Percentiles rank a stretch among this genome's conserved stretches.
Conservation (phyloP, 1,140 invertebrate genomes). For the Nebria ingens region DNA sequence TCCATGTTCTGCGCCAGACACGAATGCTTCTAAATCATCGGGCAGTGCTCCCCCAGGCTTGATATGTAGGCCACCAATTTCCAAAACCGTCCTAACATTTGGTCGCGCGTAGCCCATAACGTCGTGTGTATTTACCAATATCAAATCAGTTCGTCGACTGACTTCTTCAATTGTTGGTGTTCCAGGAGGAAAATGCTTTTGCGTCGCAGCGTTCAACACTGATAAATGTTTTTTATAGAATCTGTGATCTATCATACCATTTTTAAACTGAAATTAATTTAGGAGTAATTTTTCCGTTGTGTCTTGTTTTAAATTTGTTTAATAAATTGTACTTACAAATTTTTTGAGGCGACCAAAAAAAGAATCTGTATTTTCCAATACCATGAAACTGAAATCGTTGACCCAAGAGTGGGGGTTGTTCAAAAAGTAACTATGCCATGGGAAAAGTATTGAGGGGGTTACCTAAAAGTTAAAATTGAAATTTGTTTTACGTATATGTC, state of each 20-base stretch:
- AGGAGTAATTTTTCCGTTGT: too few species aligned
- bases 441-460: not conserved
- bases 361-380: not conserved
- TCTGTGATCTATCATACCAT: not conserved
- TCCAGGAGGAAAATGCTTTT: not conserved
- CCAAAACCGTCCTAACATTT: constrained; percentile 65
- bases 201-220: not conserved
- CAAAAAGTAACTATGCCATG: not conserved
- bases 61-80: constrained; percentile 75
- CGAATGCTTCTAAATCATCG: constrained; percentile 57
- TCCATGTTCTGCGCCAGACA: constrained; percentile 49
- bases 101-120: constrained; percentile 58
- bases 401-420: not conserved
- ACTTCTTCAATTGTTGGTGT: not conserved
- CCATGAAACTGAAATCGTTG: constrained; percentile 2
- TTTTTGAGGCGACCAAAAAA: not conserved
- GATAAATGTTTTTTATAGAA: not conserved
- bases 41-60: constrained; percentile 50
- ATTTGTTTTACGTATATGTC: too few species aligned
- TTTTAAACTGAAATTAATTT: not conserved
- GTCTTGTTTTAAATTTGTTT: too few species aligned
- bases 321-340: constrained; percentile 2
- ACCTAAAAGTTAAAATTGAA: not conserved
- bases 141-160: not conserved
- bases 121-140: not conserved